Conservation (phyloP, 2,888 invertebrate species). For the Amblyjoppa proteus region DNA sequence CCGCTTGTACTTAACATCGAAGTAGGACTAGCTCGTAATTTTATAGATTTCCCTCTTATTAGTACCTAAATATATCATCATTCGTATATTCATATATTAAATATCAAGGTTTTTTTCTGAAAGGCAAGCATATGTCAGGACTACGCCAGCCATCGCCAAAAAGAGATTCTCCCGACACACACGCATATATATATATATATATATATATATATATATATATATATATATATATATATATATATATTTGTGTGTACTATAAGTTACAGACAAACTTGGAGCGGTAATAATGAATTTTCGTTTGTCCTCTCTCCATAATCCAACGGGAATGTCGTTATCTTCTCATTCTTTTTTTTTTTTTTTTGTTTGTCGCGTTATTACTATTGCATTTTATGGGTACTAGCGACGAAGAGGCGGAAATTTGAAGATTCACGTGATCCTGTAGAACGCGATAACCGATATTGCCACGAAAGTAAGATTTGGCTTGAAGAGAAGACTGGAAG, state of each 20-base stretch:
- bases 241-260: background rate
- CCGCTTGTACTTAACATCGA: conserved; percentile 81
- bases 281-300: conserved; percentile 25
- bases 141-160: conserved; percentile 55
- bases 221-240: background rate
- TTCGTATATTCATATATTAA: conserved; percentile 73
- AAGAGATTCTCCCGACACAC: conserved; percentile 19
- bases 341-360: conserved; percentile 25
- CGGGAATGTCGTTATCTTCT: conserved; percentile 43
- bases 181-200: background rate
- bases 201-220: background rate
- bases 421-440: conserved; percentile 77
- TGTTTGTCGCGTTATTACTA: conserved; percentile 56
- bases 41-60: conserved; percentile 62
- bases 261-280: conserved; percentile 20
- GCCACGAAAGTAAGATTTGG: conserved; percentile 66
- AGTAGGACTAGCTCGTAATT: conserved; percentile 73
- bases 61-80: conserved; percentile 65
- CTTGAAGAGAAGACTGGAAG: conserved; percentile 28
- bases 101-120: conserved; percentile 73
- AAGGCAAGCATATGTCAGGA: conserved; percentile 79
- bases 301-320: conserved; percentile 21
- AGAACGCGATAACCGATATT: conserved; percentile 59
- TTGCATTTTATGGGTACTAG: conserved; percentile 63
- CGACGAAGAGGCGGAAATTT: conserved; percentile 49